These are phyloP conservation scores for Lepus townsendii DNA, from an alignment of 2,797 vertebrate species.

Conservation along the genomic window DNA sequence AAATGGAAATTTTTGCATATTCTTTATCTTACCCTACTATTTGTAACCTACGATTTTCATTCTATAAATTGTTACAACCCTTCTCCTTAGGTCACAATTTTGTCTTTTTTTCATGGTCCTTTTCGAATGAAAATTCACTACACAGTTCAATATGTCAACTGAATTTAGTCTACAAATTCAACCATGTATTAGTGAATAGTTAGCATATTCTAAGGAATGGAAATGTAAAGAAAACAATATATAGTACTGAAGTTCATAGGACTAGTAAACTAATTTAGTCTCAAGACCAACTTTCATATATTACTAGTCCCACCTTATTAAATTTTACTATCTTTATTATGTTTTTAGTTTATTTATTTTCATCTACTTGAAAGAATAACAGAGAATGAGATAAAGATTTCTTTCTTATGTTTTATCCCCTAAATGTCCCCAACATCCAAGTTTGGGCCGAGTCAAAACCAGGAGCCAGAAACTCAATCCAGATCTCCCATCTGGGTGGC, in stretches of 20 bases:
- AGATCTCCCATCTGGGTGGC: too few species aligned
- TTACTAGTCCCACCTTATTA: background rate
- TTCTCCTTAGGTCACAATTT: conserved; percentile 21
- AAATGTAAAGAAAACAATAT: background rate
- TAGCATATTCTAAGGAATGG: background rate
- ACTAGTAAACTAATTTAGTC: background rate
- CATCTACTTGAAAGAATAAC: too few species aligned
- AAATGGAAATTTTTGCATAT: conserved; percentile 26
- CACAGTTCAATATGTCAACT: background rate
- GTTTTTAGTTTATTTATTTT: background rate
- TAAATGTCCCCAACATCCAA: too few species aligned
- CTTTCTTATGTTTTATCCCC: too few species aligned
- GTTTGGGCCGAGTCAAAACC: too few species aligned
- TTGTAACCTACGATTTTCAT: background rate
- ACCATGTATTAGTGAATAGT: background rate
- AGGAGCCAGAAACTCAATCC: too few species aligned
- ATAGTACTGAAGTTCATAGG: background rate
- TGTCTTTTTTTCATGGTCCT: background rate
- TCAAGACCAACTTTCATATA: background rate
- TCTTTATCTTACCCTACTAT: background rate
- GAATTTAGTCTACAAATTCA: background rate
- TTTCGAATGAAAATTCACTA: conserved; percentile 9
- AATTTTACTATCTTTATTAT: background rate
- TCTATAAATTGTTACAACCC: background rate
- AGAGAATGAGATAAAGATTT: too few species aligned